Evolutionary conservation across 37 sponge, comb jelly and placozoan genomes (phyloP).

Genomic region (Halichondria panicea): DNA sequence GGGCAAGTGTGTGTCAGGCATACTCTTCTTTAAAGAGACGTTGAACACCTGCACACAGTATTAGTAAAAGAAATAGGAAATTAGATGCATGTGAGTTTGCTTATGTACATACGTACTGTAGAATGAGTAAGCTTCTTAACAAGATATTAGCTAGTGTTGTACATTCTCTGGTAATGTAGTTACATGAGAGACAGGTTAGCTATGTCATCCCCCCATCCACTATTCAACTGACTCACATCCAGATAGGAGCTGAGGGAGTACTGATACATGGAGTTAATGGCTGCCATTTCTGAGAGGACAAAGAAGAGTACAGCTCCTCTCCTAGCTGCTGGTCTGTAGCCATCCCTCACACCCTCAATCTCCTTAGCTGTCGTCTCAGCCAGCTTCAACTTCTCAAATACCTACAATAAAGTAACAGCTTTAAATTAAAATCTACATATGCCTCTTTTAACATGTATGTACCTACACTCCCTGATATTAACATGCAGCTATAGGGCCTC

Average conservation of each 20-base stretch:
- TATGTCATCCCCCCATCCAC: too few species aligned
- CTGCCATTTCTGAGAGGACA: slow-evolving; percentile 96
- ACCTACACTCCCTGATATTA: not conserved
- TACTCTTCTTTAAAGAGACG: slow-evolving; percentile 83
- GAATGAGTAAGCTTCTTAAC: too few species aligned
- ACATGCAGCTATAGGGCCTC: not conserved
- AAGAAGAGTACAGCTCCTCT: slow-evolving; percentile 99
- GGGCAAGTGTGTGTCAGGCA: slow-evolving; percentile 87
- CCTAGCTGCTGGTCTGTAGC: slow-evolving; percentile 94
- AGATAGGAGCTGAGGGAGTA: slow-evolving; percentile 95
- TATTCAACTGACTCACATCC: slow-evolving; percentile 1
- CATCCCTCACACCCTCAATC: slow-evolving; percentile 91
- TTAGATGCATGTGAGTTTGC: too few species aligned
- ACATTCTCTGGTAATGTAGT: too few species aligned
- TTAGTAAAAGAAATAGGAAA: too few species aligned
- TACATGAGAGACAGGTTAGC: too few species aligned
- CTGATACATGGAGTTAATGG: slow-evolving; percentile 99
- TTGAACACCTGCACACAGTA: slow-evolving; percentile 70
- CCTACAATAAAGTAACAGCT: slow-evolving; percentile 52
- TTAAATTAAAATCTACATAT: not conserved
- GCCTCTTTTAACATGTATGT: not conserved
- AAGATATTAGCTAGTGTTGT: too few species aligned
- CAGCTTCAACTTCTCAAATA: slow-evolving; percentile 85
- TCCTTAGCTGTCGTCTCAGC: slow-evolving; percentile 87
- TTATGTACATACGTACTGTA: too few species aligned